These are phyloP conservation scores for Willisornis vidua DNA, from an alignment of 2,113 vertebrate genomes.

Conservation along the genomic window DNA sequence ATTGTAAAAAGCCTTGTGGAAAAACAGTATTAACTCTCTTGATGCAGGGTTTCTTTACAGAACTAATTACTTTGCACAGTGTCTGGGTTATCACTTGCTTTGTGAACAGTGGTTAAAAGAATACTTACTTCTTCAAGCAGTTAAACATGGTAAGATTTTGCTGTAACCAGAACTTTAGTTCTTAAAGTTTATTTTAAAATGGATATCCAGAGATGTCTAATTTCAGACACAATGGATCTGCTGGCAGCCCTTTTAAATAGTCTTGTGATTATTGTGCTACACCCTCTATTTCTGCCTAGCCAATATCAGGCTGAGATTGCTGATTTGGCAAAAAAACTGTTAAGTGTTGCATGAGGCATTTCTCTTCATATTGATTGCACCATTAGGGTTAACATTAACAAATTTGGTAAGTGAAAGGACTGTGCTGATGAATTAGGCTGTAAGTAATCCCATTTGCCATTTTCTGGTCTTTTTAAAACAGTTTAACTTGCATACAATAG, in stretches of 20 bases:
- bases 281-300: background rate
- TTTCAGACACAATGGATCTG: background rate
- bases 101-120: background rate
- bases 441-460: background rate
- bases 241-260: background rate
- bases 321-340: background rate
- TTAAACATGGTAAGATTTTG: background rate
- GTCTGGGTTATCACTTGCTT: background rate
- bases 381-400: background rate
- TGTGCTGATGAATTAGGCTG: background rate
- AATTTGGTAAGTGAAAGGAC: background rate
- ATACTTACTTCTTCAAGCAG: background rate
- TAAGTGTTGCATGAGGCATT: background rate
- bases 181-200: background rate
- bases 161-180: background rate
- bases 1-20: background rate
- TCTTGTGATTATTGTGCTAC: background rate
- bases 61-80: background rate
- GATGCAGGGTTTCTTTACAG: background rate
- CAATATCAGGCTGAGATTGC: background rate
- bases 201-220: background rate
- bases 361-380: background rate
- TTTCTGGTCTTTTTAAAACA: background rate
- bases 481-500: background rate
- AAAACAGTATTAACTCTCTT: background rate